Base-by-base conservation (phyloP, 2,113 vertebrate species). In the Turnix velox region DNA sequence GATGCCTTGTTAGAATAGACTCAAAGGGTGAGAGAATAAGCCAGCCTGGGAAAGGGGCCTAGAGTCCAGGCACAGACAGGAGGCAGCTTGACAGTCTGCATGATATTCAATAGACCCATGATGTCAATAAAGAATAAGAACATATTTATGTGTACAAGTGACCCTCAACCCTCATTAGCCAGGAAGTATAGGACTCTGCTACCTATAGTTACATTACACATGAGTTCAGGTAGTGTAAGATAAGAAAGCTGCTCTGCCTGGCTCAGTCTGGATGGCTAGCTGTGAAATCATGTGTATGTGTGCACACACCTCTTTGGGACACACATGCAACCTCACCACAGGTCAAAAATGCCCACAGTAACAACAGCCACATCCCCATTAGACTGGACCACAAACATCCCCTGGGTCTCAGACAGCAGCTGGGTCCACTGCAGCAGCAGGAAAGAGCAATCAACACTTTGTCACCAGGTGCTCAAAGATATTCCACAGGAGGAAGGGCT, bases 131-230 rank as follows among this genome's bases (percentile, higher is more conserved):
- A 65, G 14, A 46, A 13, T 1, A 16, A 71, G 48, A 46, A 18
- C 27, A 4, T 1, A 5, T 1, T 0, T 33, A 48, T 27, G 30
- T n/a, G 73, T 61, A 74, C 0, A 0, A 57, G 33, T 13, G 55
- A 55, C 40, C 35, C 73, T 77, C 48, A 72, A 37, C 22, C 18
- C 22, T 23, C 8, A 37, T 18, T 33, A 63, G 52, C 10, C 54
- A 92, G n/a, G 25, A 80, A 18, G 28, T 48, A 66, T 63, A 66
- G 59, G 7, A 33, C 14, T 18, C 30, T 28, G 22, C 42, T 49
- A n/a, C 39, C 37, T 18, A 9, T 2, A 35, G 10, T 18, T 7
- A 9, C 1, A 1, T 16, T 58, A 31, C 18, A 54, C 25, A 10
- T 1, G 8, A 62, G 7, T n/a, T 88, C 79, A 59, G 28, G 15